Conservation (phyloP, 1,140 invertebrate species). For the Zaprionus davidi region DNA sequence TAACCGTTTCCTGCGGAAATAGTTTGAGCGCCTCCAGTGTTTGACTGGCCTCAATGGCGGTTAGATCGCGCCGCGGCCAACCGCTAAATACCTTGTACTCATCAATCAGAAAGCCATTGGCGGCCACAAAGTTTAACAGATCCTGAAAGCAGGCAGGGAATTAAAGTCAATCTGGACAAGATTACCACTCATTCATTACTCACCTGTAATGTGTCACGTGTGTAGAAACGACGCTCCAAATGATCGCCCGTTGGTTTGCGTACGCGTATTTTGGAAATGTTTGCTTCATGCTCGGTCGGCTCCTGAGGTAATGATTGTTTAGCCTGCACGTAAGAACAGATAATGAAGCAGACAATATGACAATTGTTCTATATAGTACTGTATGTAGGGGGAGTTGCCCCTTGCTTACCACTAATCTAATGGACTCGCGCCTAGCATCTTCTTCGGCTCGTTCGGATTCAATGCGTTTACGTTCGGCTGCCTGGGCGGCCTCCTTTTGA, state of each 20-base stretch:
- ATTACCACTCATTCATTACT: not conserved
- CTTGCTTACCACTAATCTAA: slow-evolving; percentile 71
- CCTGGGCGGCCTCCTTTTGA: slow-evolving; percentile 88
- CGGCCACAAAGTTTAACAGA: slow-evolving; percentile 93
- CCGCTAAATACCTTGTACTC: slow-evolving; percentile 96
- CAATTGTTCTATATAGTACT: not conserved
- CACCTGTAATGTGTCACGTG: slow-evolving; percentile 88
- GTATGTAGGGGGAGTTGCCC: not conserved
- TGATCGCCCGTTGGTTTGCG: slow-evolving; percentile 90
- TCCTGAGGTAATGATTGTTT: slow-evolving; percentile 88
- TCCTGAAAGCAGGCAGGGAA: slow-evolving; percentile 85
- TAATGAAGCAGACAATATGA: not conserved
- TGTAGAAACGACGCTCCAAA: slow-evolving; percentile 90
- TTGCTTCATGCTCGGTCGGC: slow-evolving; percentile 85
- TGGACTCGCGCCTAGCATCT: slow-evolving; percentile 89
- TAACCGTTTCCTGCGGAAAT: slow-evolving; percentile 95
- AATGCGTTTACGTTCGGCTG: slow-evolving; percentile 87
- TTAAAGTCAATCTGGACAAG: slow-evolving; percentile 3
- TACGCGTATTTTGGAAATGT: slow-evolving; percentile 90
- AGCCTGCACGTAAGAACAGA: slow-evolving; percentile 72
- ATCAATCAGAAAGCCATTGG: slow-evolving; percentile 93
- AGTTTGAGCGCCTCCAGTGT: slow-evolving; percentile 93
- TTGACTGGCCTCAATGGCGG: slow-evolving; percentile 89
- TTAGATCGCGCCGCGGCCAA: slow-evolving; percentile 96
- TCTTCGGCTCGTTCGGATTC: slow-evolving; percentile 89